These are phyloP conservation scores for Unio delphinus DNA, from an alignment of 2,888 invertebrate species.

Conservation along the genomic window DNA sequence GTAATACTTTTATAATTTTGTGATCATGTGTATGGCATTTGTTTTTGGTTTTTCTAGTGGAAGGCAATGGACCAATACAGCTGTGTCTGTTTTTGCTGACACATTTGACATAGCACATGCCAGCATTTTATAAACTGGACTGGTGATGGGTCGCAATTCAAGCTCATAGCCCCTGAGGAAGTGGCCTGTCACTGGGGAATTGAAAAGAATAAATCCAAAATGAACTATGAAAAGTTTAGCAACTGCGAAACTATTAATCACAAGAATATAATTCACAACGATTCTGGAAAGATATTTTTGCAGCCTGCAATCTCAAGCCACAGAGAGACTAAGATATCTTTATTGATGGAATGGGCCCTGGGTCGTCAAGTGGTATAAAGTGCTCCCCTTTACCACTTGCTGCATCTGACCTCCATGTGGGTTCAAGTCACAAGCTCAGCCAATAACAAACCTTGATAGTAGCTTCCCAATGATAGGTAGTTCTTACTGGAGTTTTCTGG, in stretches of 20 bases:
- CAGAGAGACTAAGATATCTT: constrained; percentile 67
- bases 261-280: constrained; percentile 99
- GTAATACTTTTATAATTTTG: no score
- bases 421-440: no score
- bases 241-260: constrained; percentile 98
- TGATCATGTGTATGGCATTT: no score
- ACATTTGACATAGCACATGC: constrained; percentile 92
- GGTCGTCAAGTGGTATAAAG: no score
- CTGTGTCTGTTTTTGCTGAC: constrained; percentile 98
- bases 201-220: constrained; percentile 75
- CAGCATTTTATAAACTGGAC: constrained; percentile 99
- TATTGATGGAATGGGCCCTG: no score
- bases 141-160: constrained; percentile 99
- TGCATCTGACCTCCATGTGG: no score
- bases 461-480: no score
- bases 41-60: constrained; percentile 2
- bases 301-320: constrained; percentile 66
- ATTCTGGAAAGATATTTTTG: constrained; percentile 91
- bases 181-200: constrained; percentile 73
- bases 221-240: constrained; percentile 98
- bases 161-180: constrained; percentile 97
- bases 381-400: no score
- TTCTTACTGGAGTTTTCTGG: no score
- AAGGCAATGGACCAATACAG: constrained; percentile 88
- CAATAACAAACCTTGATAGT: no score